Percentiles rank a stretch among this genome's conserved stretches.
These are phyloP conservation scores for Mionectes olivaceus DNA, from an alignment of 2,797 vertebrate species.

Conservation along the genomic window DNA sequence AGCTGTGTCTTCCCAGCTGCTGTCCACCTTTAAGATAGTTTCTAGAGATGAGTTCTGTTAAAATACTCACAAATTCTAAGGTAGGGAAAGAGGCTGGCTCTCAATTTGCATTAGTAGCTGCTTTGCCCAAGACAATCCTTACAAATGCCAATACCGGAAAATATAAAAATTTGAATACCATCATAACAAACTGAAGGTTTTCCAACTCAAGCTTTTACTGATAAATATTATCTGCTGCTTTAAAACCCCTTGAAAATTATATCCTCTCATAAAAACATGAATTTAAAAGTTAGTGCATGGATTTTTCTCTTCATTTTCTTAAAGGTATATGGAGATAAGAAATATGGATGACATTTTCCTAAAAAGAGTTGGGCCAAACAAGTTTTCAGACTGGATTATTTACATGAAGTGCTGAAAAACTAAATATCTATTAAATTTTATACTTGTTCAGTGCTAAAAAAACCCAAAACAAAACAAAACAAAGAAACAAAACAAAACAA, in stretches of 20 bases:
- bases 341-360: background rate
- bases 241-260: background rate
- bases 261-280: background rate
- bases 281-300: background rate
- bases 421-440: background rate
- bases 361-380: background rate
- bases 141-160: background rate
- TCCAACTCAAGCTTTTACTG: background rate
- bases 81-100: background rate
- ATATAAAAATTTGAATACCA: background rate
- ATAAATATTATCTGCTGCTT: background rate
- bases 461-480: no score
- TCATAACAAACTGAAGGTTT: background rate
- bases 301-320: background rate
- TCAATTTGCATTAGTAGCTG: background rate
- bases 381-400: background rate
- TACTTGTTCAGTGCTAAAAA: background rate
- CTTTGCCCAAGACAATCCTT: background rate
- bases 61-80: background rate
- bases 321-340: background rate
- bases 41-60: background rate
- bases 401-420: background rate
- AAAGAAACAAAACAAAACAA: no score
- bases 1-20: slow-evolving; percentile 59
- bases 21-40: slow-evolving; percentile 30